A percentile compares a stretch with the other conserved stretches of the same genome.
Evolutionary conservation across 2,888 invertebrate species (phyloP).

Genomic region (Spisula solida): DNA sequence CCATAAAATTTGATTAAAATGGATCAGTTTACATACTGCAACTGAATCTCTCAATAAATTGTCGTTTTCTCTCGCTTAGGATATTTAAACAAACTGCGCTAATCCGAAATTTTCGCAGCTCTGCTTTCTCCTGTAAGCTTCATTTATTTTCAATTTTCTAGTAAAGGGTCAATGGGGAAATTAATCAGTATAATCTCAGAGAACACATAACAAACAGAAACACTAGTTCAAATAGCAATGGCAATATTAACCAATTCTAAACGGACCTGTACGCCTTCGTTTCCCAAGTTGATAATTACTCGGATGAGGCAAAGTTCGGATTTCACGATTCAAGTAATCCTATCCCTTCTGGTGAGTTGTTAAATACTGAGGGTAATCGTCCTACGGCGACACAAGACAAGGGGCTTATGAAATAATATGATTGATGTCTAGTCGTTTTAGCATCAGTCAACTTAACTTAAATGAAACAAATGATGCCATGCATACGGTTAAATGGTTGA

Average conservation of each 20-base stretch:
- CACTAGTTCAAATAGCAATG: slow-evolving; percentile 57
- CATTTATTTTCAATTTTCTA: slow-evolving; percentile 74
- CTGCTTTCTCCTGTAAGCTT: slow-evolving; percentile 60
- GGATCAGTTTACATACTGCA: slow-evolving; percentile 70
- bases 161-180: slow-evolving; percentile 73
- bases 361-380: slow-evolving; percentile 46
- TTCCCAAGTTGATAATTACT: slow-evolving; percentile 58
- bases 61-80: slow-evolving; percentile 23
- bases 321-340: slow-evolving; percentile 44
- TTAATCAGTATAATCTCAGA: slow-evolving; percentile 67
- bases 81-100: slow-evolving; percentile 61
- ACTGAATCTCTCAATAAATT: slow-evolving; percentile 55
- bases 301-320: slow-evolving; percentile 52
- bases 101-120: slow-evolving; percentile 50
- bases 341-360: slow-evolving; percentile 43
- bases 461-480: neutral
- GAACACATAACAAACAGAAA: slow-evolving; percentile 45
- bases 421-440: slow-evolving; percentile 44
- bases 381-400: slow-evolving; percentile 30
- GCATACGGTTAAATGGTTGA: neutral
- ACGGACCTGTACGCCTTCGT: slow-evolving; percentile 22
- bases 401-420: slow-evolving; percentile 47
- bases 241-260: slow-evolving; percentile 50
- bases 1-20: slow-evolving; percentile 74
- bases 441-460: slow-evolving; percentile 32